Evolutionary conservation across 2,113 vertebrate genomes (phyloP).

Genomic region (Erythrocercus mccallii): DNA sequence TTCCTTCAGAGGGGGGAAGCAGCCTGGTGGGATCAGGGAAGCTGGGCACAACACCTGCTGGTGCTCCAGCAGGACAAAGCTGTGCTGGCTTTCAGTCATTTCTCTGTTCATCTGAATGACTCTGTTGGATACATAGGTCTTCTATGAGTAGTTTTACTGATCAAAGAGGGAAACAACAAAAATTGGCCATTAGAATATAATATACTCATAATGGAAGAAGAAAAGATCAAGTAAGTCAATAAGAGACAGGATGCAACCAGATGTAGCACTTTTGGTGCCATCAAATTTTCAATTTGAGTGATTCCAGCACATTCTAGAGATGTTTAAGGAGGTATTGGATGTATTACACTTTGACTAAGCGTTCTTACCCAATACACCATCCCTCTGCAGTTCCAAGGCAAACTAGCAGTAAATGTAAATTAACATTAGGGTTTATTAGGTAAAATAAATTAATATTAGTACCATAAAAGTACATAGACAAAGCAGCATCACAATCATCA

Average conservation of each 20-base stretch:
- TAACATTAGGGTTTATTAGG: no score
- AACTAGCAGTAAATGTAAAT: background rate
- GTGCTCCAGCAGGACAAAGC: background rate
- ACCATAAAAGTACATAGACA: background rate
- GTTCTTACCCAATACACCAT: background rate
- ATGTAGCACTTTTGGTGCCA: background rate
- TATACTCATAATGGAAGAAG: background rate
- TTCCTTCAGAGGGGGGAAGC: background rate
- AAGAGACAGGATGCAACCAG: background rate
- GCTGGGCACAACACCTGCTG: background rate
- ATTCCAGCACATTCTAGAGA: background rate
- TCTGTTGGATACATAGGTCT: background rate
- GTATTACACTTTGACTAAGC: background rate
- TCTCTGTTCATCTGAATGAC: background rate
- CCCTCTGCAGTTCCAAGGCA: background rate
- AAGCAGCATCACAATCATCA: background rate
- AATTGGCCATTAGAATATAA: background rate
- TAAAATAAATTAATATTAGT: background rate
- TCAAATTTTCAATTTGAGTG: background rate
- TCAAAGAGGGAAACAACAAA: background rate
- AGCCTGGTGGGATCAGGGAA: background rate
- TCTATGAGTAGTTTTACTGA: background rate
- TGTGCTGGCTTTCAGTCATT: background rate
- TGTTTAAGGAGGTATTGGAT: background rate
- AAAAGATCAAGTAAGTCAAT: background rate